A percentile compares a stretch with the other conserved stretches of the same genome.
These are phyloP conservation scores for Hartigia nigra DNA, from an alignment of 2,888 invertebrate genomes.

Conservation along the genomic window DNA sequence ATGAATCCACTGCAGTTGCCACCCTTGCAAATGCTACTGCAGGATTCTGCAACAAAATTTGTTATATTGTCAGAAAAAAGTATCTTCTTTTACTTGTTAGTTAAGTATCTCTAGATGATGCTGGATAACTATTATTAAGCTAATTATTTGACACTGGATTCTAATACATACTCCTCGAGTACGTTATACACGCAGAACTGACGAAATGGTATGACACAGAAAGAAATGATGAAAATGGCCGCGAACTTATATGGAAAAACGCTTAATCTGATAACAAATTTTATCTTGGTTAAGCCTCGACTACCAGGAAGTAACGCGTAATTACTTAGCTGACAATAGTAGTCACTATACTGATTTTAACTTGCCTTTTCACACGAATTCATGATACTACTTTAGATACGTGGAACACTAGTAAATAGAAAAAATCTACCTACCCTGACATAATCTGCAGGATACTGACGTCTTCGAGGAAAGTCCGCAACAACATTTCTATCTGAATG, in stretches of 20 bases:
- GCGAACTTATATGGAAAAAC: not conserved
- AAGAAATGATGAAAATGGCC: not conserved
- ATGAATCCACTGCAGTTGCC: slow-evolving; percentile 42
- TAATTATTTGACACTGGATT: not conserved
- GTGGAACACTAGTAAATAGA: too few relatives aligned
- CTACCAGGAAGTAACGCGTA: not conserved
- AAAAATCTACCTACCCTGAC: not conserved
- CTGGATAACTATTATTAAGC: not conserved
- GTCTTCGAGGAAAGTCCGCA: slow-evolving; percentile 75
- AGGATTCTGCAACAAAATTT: slow-evolving; percentile 36
- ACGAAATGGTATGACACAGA: not conserved
- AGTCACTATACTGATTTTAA: not conserved
- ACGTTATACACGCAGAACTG: not conserved
- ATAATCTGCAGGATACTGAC: slow-evolving; percentile 31
- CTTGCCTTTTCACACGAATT: not conserved
- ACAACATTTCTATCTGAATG: slow-evolving; percentile 84
- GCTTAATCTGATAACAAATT: not conserved
- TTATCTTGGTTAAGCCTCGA: not conserved
- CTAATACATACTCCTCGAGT: not conserved
- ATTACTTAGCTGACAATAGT: not conserved
- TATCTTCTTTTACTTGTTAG: too few relatives aligned
- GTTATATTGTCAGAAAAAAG: not conserved
- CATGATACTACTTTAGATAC: not conserved
- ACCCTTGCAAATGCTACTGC: slow-evolving; percentile 37
- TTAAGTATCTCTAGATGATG: not conserved